Base-by-base conservation (phyloP, 2,113 vertebrate genomes). In the Glaucomys volans region DNA sequence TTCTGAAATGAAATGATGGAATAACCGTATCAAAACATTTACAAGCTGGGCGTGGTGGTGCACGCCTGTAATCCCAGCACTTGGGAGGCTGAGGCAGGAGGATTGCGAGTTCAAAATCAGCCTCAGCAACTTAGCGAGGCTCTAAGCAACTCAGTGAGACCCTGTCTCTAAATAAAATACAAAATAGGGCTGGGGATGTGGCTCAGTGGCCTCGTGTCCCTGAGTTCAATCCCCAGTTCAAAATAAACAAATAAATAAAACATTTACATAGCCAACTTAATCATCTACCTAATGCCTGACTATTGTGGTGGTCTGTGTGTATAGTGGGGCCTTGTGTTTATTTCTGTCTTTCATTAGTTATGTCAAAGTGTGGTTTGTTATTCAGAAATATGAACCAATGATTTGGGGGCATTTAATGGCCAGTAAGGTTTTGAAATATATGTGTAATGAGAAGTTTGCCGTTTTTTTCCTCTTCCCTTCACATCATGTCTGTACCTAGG, bases 371-470 rank as follows among this genome's bases (percentile, higher is more conserved):
- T 96, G 30, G 24, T 72, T 90, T 86, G 30, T 91, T 77, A 40
- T 82, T 95, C 22, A 95, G 74, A 94, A 89, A 85, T 87, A 76
- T 9, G n/a, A 91, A 76, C 47, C 69, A 76, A 44, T 89, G 47
- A 87, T 91, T 93, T 54, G 30, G 20, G 14, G 13, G 10, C 18
- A 69, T 67, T 88, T 94, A 74, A 79, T 76, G 14, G n/a, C 64
- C 42, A 62, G 40, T 71, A 47, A 30, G 4, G 54, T 77, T 69
- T 87, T 52, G 79, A 62, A 74, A 77, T 83, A 76, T 50, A n/a
- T 47, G 64, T 57, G 24, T 86, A 89, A 87, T 82, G 40, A 26
- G 17, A 66, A 30, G 8, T 77, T 62, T 54, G n/a, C 7, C 40
- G 22, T 62, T 54, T 35, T 80, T 66, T 7, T 13, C 32, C 14